Base-by-base conservation (phyloP, 2,888 invertebrate species). In the Ceraclea dissimilis region DNA sequence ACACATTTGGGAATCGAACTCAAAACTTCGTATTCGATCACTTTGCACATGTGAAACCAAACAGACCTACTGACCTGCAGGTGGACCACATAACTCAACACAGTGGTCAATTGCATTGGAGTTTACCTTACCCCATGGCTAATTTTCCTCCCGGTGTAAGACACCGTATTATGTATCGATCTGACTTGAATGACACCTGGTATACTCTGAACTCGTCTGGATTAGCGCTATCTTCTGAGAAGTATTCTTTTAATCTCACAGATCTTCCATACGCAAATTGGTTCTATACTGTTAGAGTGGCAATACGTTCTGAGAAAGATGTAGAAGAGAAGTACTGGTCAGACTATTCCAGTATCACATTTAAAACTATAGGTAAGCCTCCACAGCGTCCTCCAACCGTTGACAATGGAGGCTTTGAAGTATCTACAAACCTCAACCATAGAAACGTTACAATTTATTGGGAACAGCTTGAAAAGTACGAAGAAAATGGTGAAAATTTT, bases 401-500 rank as follows among this genome's bases (percentile, higher is more conserved):
- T 2, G 82, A 83, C 61, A 74, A 82, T 16, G 91, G 91, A 43
- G 85, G 87, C 65, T 92, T 90, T 68, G 82, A 87, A 68, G 78
- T 84, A 62, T 71, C 73, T 71, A 69, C 69, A 51, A 78, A 70
- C 65, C 73, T 76, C 19, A 70, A 72, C 39, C 76, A 77, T 58
- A 75, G 85, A 61, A 79, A 83, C 53, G 74, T 90, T 43, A 82
- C 83, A 67, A 73, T 92, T 20, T 92, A 90, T 69, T 93, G 92
- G 91, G 84, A 88, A 67, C 80, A 85, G 62, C 78, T 92, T 51
- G 80, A 82, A 17, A 77, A 79, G 47, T 79, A 80, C 66, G 78
- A 84, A 63, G 79, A 85, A 64, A 90, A 90, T 66, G 92, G 90
- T 18, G 80, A 81, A 5, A 79, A 86, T 66, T 90, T 92, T 66